Percentiles rank a stretch among this genome's conserved stretches.
These are phyloP conservation scores for Exocentrus adspersus DNA, from an alignment of 2,888 invertebrate species.

Conservation along the genomic window DNA sequence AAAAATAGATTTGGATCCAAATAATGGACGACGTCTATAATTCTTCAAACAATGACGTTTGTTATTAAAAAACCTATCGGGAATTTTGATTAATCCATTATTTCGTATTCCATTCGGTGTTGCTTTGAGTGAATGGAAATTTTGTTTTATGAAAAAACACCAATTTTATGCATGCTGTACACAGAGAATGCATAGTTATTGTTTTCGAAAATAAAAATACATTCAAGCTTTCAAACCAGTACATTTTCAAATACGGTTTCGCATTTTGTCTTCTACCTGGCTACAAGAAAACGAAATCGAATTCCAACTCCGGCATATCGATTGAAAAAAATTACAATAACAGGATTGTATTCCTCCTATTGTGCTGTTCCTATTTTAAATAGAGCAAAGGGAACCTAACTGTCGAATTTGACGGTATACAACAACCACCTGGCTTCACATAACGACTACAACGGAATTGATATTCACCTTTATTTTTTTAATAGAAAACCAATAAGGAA, in stretches of 20 bases:
- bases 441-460: constrained; percentile 11
- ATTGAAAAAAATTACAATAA: constrained; percentile 47
- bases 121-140: not conserved
- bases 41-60: not conserved
- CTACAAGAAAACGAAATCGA: constrained; percentile 29
- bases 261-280: constrained; percentile 51
- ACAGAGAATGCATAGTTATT: too few relatives aligned
- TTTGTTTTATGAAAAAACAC: constrained; percentile 1
- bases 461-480: constrained; percentile 14
- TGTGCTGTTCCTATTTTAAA: constrained; percentile 52
- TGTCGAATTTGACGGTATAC: constrained; percentile 48
- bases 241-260: too few relatives aligned
- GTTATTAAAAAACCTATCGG: constrained; percentile 5
- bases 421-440: constrained; percentile 37
- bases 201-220: not conserved
- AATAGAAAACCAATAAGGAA: constrained; percentile 18
- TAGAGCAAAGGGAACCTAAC: constrained; percentile 50
- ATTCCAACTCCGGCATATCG: constrained; percentile 26
- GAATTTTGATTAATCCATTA: constrained; percentile 5
- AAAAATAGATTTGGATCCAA: not conserved
- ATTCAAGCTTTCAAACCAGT: too few relatives aligned
- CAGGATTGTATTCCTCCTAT: constrained; percentile 50
- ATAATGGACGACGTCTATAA: not conserved
- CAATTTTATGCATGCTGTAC: not conserved
- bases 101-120: not conserved